Evolutionary conservation across 2,113 vertebrate genomes (phyloP), one percentile per base, ranked within the genome.

Genomic region (Eulemur rufifrons): DNA sequence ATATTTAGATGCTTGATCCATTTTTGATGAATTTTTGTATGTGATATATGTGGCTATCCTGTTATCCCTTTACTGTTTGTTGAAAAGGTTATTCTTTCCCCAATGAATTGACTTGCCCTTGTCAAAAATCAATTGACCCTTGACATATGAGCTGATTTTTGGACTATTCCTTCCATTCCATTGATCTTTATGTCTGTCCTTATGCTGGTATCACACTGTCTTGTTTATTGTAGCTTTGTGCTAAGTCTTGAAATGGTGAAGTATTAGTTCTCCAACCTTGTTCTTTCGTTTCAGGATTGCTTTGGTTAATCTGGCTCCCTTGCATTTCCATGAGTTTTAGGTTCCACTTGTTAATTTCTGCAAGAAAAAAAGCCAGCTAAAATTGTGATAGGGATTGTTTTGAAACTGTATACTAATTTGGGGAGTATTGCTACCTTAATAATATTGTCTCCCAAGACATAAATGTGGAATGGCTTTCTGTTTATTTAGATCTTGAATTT

Each of bases 71-170:
- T n/a, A 68, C 5, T 15, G 32, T 81, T 66, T 86, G 64, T 54
- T 91, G 54, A 86, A 86, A 78, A 81, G 73, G n/a, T n/a, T 77
- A 1, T 91, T 95, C 54, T 73, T 95, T 95, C 64, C 32, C 59
- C 21, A 61, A n/a, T 83, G 42, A 77, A 88, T 69, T 56, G 13
- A 83, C 39, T 88, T 68, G 20, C 88, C 39, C 39, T 88, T 82
- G 37, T 88, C n/a, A 83, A 93, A 83, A 86, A 71, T 85, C 86
- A 86, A 6, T 86, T 80, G n/a, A 42, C 73, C 27, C 27, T 50
- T 66, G 34, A 68, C 69, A 50, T 47, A 85, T 50, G 61, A 74
- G 54, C 42, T 73, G 59, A 71, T 37, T 61, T 94, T 56, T 54
- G 21, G 23, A 81, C 29, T 64, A 37, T 45, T 17, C 15, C 80